Evolutionary conservation across 2,888 invertebrate genomes (phyloP), one percentile per base, ranked within the genome.

Genomic region (Pammene aurita): DNA sequence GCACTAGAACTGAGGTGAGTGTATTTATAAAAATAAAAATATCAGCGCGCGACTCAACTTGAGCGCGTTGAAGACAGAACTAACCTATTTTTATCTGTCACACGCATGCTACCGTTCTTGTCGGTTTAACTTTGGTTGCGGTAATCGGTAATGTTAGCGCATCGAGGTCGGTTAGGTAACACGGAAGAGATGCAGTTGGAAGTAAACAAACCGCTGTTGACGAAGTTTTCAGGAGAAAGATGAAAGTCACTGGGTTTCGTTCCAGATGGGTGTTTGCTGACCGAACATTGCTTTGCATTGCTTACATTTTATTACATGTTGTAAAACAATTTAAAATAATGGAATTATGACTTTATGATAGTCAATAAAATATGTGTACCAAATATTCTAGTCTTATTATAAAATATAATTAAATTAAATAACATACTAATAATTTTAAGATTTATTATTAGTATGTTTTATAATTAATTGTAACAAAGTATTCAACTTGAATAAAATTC

Each of bases 21-120:
- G 60, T 78, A 78, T 74, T 79, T 77, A 78, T 74, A 74, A 70
- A 67, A 38, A 13, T 63, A 67, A 57, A 70, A 66, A 72, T 73
- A 67, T 57, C 35, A 64, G 68, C 61, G 76, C 78, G 78, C 75
- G 72, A 66, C 57, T 35, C 38, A 9, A 7, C 67, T 72, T 71
- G 76, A 75, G 67, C 68, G 74, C 72, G 69, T 70, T 70, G 70
- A 26, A 70, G 69, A 61, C 62, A 44, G 72, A 81, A 85, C 85
- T 88, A 87, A 88, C 86, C 89, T 89, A 88, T 85, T 85, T 85
- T 78, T 84, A 84, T 71, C 86, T 87, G 86, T 87, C 85, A 86
- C 74, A 71, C 72, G 72, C 74, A 73, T 76, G 75, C 72, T 72
- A 68, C 74, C 71, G 73, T 71, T 74, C 73, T 70, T 63, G 58